Conservation (phyloP, 35 echinoderm and acorn worm species). For the Stichopus chloronotus region DNA sequence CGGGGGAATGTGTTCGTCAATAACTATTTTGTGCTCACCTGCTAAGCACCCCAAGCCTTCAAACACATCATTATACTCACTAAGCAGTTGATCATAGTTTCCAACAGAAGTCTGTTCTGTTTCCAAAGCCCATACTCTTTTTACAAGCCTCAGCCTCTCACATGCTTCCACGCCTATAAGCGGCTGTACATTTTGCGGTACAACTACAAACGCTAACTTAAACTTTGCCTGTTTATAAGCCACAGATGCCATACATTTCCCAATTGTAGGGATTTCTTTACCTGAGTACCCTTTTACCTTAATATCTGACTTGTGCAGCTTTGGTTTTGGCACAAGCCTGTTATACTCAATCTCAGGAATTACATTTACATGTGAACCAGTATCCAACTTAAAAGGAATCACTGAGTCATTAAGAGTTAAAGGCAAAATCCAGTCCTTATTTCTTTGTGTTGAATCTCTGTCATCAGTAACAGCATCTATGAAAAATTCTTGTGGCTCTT, state of each 20-base stretch:
- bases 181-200: constrained; percentile 57
- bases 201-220: constrained; percentile 51
- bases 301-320: neutral
- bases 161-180: constrained; percentile 72
- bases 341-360: constrained; percentile 51
- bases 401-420: neutral
- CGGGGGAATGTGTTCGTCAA: constrained; percentile 27
- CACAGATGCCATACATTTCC: constrained; percentile 52
- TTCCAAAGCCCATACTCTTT: constrained; percentile 20
- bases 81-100: neutral
- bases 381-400: constrained; percentile 67
- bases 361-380: constrained; percentile 70
- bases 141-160: constrained; percentile 48
- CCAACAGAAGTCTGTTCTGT: neutral
- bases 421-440: constrained; percentile 8
- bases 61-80: constrained; percentile 59
- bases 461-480: constrained; percentile 13
- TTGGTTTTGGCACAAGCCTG: constrained; percentile 33
- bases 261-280: constrained; percentile 28
- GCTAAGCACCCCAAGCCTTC: constrained; percentile 57
- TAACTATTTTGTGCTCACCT: constrained; percentile 30
- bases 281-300: constrained; percentile 57
- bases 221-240: constrained; percentile 24
- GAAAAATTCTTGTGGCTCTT: constrained; percentile 15
- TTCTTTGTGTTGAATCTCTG: neutral